A percentile compares a stretch with the other conserved stretches of the same genome.
These are phyloP conservation scores for Siphamia tubifer DNA, from an alignment of 2,113 vertebrate genomes.

Conservation along the genomic window DNA sequence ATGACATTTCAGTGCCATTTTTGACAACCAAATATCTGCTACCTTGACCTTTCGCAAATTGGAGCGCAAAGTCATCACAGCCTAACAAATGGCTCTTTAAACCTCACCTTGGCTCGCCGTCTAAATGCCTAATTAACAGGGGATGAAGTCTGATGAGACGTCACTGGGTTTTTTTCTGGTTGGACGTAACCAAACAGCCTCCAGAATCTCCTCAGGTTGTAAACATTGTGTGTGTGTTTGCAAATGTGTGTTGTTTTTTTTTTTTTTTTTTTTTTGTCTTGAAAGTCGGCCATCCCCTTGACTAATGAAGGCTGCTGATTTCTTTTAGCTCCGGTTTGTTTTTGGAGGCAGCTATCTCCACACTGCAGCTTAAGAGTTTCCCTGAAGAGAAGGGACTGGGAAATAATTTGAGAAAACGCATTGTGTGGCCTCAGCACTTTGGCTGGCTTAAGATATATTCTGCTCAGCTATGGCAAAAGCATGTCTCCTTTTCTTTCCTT, in stretches of 20 bases:
- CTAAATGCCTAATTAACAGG: constrained; percentile 75
- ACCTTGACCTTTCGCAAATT: constrained; percentile 85
- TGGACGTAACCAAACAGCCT: constrained; percentile 15
- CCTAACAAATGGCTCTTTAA: constrained; percentile 71
- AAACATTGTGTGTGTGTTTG: neutral
- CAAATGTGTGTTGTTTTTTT: neutral
- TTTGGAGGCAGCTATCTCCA: constrained; percentile 82
- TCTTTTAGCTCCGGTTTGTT: constrained; percentile 59
- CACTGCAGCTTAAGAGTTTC: constrained; percentile 80
- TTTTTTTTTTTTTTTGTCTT: constrained; percentile 31
- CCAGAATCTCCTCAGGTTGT: constrained; percentile 39
- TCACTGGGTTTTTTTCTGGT: constrained; percentile 17
- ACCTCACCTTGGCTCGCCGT: constrained; percentile 72
- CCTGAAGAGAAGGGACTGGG: constrained; percentile 77
- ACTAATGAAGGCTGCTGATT: constrained; percentile 70
- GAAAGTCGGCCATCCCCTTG: constrained; percentile 48
- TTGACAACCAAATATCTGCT: constrained; percentile 77
- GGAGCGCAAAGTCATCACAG: constrained; percentile 78
- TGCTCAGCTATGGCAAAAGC: constrained; percentile 44
- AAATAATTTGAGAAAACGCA: constrained; percentile 68
- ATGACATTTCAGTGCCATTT: constrained; percentile 81
- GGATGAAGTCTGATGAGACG: constrained; percentile 58
- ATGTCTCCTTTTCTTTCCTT: neutral
- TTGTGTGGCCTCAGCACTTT: constrained; percentile 76
- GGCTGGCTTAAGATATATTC: constrained; percentile 68